phyloP scores from a whole-genome alignment of 1,140 invertebrate species.

The Tyrophagus putrescentiae region DNA sequence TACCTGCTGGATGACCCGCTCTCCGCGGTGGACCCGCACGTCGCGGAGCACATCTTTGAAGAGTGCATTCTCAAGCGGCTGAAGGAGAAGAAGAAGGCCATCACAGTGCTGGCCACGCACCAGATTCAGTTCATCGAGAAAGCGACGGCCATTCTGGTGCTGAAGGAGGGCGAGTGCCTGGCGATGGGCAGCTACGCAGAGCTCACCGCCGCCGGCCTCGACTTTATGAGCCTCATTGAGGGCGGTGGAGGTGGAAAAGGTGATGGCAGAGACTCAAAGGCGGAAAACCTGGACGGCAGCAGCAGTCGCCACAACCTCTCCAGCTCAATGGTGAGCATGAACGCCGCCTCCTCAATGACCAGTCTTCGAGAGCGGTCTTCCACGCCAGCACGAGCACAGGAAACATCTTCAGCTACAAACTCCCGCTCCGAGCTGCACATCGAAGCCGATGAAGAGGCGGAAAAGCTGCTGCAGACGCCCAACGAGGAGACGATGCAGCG shows the following conservation, averaged over 20 bases:
- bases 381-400: background rate
- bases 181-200: constrained; percentile 4
- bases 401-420: background rate
- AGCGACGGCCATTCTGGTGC: constrained; percentile 55
- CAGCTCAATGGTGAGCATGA: background rate
- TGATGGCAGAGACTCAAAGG: too few species aligned
- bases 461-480: constrained; percentile 5
- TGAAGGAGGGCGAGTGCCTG: constrained; percentile 43
- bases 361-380: background rate
- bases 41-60: constrained; percentile 35
- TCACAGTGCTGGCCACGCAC: constrained; percentile 49
- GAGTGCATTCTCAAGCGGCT: constrained; percentile 32
- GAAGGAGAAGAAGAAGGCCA: constrained; percentile 32
- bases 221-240: background rate
- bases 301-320: background rate
- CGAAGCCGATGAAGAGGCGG: constrained; percentile 23
- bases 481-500: constrained; percentile 18
- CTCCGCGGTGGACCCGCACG: constrained; percentile 32
- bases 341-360: background rate
- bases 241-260: background rate
- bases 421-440: background rate
- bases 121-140: constrained; percentile 47
- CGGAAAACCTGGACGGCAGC: background rate
- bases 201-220: background rate
- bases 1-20: constrained; percentile 37